Evolutionary conservation across 2,113 vertebrate genomes (phyloP).

Genomic region (Calidris pygmaea): DNA sequence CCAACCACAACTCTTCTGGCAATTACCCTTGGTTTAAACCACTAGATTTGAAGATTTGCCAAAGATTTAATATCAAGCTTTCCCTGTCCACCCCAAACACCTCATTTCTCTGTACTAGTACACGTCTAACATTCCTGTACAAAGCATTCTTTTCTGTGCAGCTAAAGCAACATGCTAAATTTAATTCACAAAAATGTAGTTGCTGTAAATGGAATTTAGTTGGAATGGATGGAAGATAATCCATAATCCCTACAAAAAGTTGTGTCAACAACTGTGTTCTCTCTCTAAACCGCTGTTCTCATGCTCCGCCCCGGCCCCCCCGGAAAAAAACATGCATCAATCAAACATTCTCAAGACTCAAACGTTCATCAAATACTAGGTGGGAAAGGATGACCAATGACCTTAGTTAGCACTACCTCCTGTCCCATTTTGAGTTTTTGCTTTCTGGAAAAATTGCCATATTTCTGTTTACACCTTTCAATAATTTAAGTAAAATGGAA

Average conservation of each 20-base stretch:
- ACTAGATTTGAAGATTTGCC: neutral
- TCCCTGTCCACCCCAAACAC: neutral
- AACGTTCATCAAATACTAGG: neutral
- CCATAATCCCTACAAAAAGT: neutral
- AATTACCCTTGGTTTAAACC: neutral
- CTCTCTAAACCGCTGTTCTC: neutral
- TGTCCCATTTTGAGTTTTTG: neutral
- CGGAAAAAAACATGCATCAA: neutral
- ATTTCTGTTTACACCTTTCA: neutral
- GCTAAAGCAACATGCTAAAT: neutral
- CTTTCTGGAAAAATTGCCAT: neutral
- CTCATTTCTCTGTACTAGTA: neutral
- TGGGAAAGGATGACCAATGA: neutral
- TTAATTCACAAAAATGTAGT: neutral
- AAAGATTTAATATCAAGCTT: neutral
- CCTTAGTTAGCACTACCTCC: neutral
- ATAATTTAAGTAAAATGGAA: neutral
- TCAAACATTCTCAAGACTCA: neutral
- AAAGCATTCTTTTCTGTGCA: neutral
- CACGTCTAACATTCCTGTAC: neutral
- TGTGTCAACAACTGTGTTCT: neutral
- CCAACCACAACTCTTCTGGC: neutral
- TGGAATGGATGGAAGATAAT: neutral
- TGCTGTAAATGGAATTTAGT: neutral
- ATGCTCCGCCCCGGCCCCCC: accelerated